Conservation (phyloP, 2,888 invertebrate species). For the Ichneumon xanthorius region DNA sequence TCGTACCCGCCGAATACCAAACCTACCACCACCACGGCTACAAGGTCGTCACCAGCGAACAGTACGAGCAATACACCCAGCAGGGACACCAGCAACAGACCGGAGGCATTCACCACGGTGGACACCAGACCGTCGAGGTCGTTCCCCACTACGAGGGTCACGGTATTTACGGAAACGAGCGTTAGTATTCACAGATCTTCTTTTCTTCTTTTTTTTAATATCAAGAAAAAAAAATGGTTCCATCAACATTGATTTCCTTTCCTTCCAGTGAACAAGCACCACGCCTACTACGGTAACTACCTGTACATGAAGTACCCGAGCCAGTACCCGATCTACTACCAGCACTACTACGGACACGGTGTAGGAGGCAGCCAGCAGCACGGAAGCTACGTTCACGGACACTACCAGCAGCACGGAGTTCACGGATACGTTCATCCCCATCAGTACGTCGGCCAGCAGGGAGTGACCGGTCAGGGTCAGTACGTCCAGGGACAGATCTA, state of each 20-base stretch:
- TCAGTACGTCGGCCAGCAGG: conserved; percentile 33
- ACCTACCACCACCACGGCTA: conserved; percentile 76
- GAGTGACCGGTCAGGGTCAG: conserved; percentile 54
- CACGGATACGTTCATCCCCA: not conserved
- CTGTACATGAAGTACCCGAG: conserved; percentile 76
- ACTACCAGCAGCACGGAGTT: conserved; percentile 37
- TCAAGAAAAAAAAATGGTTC: not conserved
- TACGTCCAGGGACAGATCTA: conserved; percentile 39
- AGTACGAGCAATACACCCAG: conserved; percentile 74
- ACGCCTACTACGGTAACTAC: conserved; percentile 73
- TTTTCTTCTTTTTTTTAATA: not conserved
- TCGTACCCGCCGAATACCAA: conserved; percentile 82
- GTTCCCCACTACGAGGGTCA: conserved; percentile 73
- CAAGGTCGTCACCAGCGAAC: conserved; percentile 76
- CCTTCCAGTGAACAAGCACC: conserved; percentile 73
- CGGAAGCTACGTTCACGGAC: conserved; percentile 44
- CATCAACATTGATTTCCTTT: not conserved
- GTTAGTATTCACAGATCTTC: conserved; percentile 35
- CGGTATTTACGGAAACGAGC: conserved; percentile 66
- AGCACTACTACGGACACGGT: conserved; percentile 67
- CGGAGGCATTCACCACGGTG: conserved; percentile 68
- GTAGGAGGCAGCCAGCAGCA: conserved; percentile 62
- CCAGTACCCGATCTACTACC: conserved; percentile 61
- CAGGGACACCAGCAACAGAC: conserved; percentile 57
- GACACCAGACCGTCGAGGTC: conserved; percentile 76